Conservation (phyloP, 2,797 vertebrate genomes). For the Graptemys geographica region DNA sequence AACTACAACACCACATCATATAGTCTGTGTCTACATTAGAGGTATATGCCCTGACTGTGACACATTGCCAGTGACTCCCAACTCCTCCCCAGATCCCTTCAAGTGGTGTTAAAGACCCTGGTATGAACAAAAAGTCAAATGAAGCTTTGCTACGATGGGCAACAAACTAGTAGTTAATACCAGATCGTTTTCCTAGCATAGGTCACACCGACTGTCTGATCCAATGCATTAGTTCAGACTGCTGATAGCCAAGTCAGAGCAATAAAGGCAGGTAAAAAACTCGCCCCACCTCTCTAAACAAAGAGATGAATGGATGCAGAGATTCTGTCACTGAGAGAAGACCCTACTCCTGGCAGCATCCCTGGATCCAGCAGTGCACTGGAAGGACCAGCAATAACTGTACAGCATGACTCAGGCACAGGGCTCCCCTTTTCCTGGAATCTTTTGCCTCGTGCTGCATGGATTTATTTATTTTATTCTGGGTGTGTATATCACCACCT, state of each 20-base stretch:
- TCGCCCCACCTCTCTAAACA: accelerated
- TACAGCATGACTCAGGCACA: accelerated
- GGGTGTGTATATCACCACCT: not conserved
- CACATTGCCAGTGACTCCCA: not conserved
- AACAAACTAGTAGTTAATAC: not conserved
- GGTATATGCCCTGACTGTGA: not conserved
- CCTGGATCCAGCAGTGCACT: accelerated
- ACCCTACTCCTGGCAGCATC: not conserved
- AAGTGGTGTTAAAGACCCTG: not conserved
- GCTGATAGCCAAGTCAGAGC: accelerated
- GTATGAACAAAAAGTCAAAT: accelerated
- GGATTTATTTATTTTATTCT: not conserved
- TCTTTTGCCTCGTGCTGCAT: not conserved
- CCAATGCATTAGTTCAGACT: not conserved
- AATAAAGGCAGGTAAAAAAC: accelerated
- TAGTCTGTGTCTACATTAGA: not conserved
- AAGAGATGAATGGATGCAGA: not conserved
- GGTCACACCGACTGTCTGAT: not conserved
- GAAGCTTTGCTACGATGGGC: not conserved
- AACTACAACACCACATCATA: not conserved
- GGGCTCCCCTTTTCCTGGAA: accelerated
- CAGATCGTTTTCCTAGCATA: not conserved
- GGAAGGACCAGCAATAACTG: accelerated
- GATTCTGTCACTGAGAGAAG: accelerated
- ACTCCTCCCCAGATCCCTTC: not conserved